Percentiles rank a stretch among this genome's conserved stretches.
Evolutionary conservation across 2,797 vertebrate genomes (phyloP).

Genomic region (Euthynnus affinis): DNA sequence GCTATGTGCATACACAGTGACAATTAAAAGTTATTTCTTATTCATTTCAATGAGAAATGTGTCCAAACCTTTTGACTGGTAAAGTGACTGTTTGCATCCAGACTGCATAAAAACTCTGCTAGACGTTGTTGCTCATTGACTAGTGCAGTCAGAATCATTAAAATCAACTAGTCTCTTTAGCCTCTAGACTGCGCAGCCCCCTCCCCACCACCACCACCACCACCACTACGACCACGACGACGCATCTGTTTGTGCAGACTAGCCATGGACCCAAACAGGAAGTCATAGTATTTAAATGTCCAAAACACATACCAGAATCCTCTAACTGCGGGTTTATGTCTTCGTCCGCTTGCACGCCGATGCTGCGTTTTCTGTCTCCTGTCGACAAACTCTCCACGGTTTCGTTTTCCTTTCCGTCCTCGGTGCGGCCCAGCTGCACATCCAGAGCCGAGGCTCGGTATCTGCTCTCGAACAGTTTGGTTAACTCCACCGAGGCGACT

Average conservation of each 20-base stretch:
- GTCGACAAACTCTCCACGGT: not conserved
- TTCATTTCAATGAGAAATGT: not conserved
- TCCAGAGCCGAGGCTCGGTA: slow-evolving; percentile 51
- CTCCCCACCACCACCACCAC: too few relatives aligned
- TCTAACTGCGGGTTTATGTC: not conserved
- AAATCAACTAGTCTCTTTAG: not conserved
- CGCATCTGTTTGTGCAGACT: not conserved
- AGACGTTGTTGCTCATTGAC: not conserved
- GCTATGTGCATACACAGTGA: not conserved
- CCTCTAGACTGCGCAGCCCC: too few relatives aligned
- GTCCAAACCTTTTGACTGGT: too few relatives aligned
- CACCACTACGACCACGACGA: too few relatives aligned
- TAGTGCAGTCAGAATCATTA: not conserved
- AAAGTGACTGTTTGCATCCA: not conserved
- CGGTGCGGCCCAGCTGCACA: slow-evolving; percentile 34
- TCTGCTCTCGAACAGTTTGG: slow-evolving; percentile 84
- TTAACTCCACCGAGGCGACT: slow-evolving; percentile 82
- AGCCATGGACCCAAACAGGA: slow-evolving; percentile 33
- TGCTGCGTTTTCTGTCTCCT: slow-evolving; percentile 64
- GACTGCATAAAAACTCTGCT: not conserved
- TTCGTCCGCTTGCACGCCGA: slow-evolving; percentile 82
- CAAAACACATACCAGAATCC: slow-evolving; percentile 44
- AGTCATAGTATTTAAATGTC: slow-evolving; percentile 15
- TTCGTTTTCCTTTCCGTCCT: not conserved
- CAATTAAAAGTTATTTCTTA: too few relatives aligned